These are phyloP conservation scores for Plotosus lineatus DNA, from an alignment of 2,113 vertebrate genomes.

Conservation along the genomic window DNA sequence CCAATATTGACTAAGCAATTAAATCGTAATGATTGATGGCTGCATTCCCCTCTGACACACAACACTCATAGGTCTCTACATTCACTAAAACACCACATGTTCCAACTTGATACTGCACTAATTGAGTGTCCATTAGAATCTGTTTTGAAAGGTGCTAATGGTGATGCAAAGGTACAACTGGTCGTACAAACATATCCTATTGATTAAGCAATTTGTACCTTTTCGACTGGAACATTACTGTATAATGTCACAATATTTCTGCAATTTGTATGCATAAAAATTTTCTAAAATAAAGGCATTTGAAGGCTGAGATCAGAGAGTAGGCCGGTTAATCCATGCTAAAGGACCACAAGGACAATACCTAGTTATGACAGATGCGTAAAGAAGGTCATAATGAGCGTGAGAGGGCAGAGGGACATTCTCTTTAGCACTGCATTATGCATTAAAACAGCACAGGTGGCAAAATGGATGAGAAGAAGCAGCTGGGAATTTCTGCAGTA, in stretches of 20 bases:
- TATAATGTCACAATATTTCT: background rate
- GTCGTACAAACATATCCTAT: background rate
- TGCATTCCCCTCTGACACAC: conserved; percentile 14
- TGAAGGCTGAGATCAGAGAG: background rate
- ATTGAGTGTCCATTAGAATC: background rate
- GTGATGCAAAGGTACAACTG: background rate
- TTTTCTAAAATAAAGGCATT: background rate
- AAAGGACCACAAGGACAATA: conserved; percentile 18
- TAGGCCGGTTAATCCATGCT: background rate
- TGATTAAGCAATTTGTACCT: conserved; percentile 13
- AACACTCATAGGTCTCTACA: conserved; percentile 12
- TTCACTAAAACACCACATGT: background rate
- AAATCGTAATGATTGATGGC: conserved; percentile 37
- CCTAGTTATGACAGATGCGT: conserved; percentile 28
- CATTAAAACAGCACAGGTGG: conserved; percentile 57
- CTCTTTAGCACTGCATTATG: conserved; percentile 55
- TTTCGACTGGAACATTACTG: background rate
- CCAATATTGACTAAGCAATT: conserved; percentile 40
- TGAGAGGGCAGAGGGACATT: conserved; percentile 40
- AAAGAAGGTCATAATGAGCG: conserved; percentile 40
- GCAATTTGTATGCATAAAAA: background rate
- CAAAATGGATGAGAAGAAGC: conserved; percentile 46
- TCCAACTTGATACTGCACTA: background rate
- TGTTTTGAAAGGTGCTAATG: conserved; percentile 13
- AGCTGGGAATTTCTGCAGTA: conserved; percentile 53